Percentiles rank a stretch among this genome's conserved stretches.
Conservation (phyloP, 1,140 invertebrate species). For the Diabrotica virgifera region DNA sequence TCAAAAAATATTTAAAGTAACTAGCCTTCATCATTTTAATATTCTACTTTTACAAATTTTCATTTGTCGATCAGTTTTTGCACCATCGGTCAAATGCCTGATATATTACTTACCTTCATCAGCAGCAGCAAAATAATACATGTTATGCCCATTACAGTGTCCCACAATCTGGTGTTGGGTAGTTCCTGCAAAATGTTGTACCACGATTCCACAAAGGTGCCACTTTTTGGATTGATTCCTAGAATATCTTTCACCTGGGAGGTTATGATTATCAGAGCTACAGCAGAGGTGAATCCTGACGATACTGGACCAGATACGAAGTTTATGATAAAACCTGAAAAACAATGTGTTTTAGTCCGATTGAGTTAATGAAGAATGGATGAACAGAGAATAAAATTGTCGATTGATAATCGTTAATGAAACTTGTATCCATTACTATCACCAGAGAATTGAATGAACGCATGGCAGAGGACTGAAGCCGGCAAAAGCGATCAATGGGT, state of each 20-base stretch:
- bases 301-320: conserved; percentile 92
- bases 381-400: no score
- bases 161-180: conserved; percentile 59
- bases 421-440: no score
- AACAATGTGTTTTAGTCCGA: neutral
- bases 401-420: no score
- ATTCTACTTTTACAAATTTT: no score
- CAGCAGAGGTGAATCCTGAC: conserved; percentile 89
- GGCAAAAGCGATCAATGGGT: no score
- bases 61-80: no score
- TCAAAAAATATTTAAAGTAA: no score
- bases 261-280: conserved; percentile 84
- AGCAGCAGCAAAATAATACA: conserved; percentile 70
- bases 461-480: no score
- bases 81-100: no score
- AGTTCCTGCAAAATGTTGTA: conserved; percentile 62
- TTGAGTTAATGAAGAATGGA: conserved; percentile 13
- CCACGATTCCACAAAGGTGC: conserved; percentile 73
- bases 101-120: conserved; percentile 72
- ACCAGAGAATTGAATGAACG: no score
- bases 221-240: conserved; percentile 72
- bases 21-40: no score
- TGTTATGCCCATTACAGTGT: conserved; percentile 64
- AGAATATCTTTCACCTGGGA: conserved; percentile 85
- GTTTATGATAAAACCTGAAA: conserved; percentile 84